Percentiles rank a stretch among this genome's conserved stretches.
Conservation (phyloP, 2,113 vertebrate species). For the Aphelocoma coerulescens region DNA sequence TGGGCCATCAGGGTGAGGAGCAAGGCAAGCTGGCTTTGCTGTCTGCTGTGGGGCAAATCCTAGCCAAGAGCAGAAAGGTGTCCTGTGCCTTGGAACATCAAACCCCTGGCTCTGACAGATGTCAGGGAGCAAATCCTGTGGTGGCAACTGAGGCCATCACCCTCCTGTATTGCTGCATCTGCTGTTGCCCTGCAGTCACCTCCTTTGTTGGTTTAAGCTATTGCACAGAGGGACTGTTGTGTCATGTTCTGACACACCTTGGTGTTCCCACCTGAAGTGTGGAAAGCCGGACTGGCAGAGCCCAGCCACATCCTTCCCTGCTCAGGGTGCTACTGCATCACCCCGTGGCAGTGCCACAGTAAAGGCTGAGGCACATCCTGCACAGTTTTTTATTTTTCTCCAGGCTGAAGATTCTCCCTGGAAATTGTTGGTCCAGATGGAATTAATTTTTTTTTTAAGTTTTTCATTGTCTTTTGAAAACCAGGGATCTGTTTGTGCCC, state of each 20-base stretch:
- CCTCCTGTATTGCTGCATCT: not conserved
- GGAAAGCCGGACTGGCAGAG: not conserved
- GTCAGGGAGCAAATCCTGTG: not conserved
- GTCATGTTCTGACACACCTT: not conserved
- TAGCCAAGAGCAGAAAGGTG: not conserved
- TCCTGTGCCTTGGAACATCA: not conserved
- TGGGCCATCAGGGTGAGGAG: not conserved
- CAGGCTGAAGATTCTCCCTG: constrained; percentile 1
- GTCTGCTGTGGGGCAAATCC: not conserved
- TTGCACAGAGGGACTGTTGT: rapidly evolving
- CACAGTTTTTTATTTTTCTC: not conserved
- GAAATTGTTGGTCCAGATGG: constrained; percentile 39
- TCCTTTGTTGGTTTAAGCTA: not conserved
- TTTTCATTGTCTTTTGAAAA: not conserved
- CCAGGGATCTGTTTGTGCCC: constrained; percentile 1
- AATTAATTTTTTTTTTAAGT: not conserved
- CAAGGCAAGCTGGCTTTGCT: not conserved
- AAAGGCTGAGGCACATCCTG: not conserved
- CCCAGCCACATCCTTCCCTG: not conserved
- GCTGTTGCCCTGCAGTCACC: not conserved
- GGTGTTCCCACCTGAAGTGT: not conserved
- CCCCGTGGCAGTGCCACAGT: not conserved
- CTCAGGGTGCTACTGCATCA: not conserved
- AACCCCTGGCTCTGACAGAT: not conserved
- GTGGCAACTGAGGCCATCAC: not conserved